Evolutionary conservation across 2,113 vertebrate genomes (phyloP).

Genomic region (Pan paniscus): DNA sequence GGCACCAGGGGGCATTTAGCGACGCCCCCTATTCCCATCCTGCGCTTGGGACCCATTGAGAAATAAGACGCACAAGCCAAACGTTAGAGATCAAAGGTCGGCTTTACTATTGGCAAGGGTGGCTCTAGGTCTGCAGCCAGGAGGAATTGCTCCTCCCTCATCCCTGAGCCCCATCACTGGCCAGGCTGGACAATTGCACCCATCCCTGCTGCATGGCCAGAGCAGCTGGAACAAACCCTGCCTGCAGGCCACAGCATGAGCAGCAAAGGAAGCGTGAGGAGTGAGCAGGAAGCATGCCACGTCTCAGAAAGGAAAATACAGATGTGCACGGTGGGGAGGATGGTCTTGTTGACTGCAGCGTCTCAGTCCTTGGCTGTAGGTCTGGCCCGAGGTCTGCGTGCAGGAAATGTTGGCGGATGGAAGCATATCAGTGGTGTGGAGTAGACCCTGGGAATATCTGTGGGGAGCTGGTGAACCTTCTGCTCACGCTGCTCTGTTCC

Average conservation of each 20-base stretch:
- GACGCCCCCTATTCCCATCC: not conserved
- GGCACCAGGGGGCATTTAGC: not conserved
- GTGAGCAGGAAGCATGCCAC: not conserved
- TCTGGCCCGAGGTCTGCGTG: not conserved
- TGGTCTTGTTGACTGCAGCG: not conserved
- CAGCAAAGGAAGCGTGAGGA: not conserved
- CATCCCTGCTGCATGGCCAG: not conserved
- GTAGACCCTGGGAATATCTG: rapidly evolving
- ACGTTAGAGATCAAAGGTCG: not conserved
- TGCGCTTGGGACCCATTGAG: not conserved
- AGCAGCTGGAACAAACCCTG: not conserved
- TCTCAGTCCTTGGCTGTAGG: not conserved
- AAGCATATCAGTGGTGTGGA: not conserved
- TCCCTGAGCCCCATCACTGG: not conserved
- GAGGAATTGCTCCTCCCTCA: not conserved
- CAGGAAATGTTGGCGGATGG: not conserved
- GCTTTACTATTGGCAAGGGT: not conserved
- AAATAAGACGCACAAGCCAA: not conserved
- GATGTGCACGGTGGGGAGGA: too few relatives aligned
- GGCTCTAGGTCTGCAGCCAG: not conserved
- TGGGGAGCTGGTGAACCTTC: not conserved
- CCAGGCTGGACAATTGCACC: rapidly evolving
- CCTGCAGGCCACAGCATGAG: not conserved
- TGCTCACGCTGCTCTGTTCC: not conserved
- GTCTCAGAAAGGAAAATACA: not conserved